Evolutionary conservation across 2,888 invertebrate genomes (phyloP), one percentile per base, ranked within the genome.

Genomic region (Andricus quercusramuli): DNA sequence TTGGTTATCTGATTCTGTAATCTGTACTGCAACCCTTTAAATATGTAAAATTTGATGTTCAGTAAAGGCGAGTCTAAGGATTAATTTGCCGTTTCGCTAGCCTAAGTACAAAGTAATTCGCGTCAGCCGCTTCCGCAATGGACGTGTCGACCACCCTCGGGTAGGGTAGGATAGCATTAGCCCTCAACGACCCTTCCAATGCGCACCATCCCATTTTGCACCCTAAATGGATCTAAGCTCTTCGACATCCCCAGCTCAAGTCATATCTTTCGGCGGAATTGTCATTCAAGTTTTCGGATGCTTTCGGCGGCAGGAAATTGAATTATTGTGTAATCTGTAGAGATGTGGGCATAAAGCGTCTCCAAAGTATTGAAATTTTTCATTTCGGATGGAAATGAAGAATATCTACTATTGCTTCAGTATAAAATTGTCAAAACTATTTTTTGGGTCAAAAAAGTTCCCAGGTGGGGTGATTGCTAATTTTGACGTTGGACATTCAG

Each of bases 271-370:
- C 17, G 6, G 56, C 32, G 56, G 37, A 56, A 74, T 74, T 56
- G n/a, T 74, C 56, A 74, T 74, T 74, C 74, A 51, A 74, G 51
- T 74, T 74, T 74, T 74, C 56, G 56, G 56, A 51, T 56, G 51
- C 74, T 74, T 56, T 74, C 74, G 74, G n/a, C 74, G 37, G 32
- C 74, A 74, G 74, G 74, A 74, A 74, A 74, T 74, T 74, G 74
- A 74, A 74, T 74, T 74, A 56, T 74, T 62, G 70, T 79, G 76
- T 66, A 62, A 74, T 68, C 59, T 79, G 47, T 15, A 11, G 25
- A 66, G 74, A 78, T 66, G 68, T 20, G 56, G 22, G 29, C 62
- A 67, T 37, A 47, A 78, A 76, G 6, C 17, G 13, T 64, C 29
- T 13, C 17, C 4, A 25, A 29, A 64, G 15, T 29, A 64, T 25